Conservation (phyloP, 2,797 vertebrate species). For the Etheostoma nigrum region DNA sequence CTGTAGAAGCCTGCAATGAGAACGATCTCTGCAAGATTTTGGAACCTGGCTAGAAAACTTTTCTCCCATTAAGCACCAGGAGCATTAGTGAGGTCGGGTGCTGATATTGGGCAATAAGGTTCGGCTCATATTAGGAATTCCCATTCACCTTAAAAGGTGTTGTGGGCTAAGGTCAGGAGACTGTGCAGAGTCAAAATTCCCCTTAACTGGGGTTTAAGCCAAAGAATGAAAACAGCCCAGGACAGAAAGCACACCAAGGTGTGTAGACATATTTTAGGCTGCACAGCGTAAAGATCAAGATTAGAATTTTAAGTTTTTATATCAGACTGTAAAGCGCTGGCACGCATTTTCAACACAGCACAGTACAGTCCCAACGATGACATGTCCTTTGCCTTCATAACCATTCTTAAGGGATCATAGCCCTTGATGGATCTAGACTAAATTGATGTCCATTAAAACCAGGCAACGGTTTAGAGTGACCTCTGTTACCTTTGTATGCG, state of each 20-base stretch:
- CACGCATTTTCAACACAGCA: neutral
- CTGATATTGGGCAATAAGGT: neutral
- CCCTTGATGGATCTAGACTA: neutral
- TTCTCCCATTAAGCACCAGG: neutral
- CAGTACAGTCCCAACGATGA: neutral
- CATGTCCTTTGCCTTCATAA: neutral
- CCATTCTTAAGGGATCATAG: neutral
- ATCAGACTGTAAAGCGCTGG: neutral
- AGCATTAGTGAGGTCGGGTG: neutral
- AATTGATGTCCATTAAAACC: constrained; percentile 26
- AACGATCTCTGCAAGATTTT: neutral
- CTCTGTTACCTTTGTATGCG: constrained; percentile 14
- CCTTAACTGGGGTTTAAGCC: neutral
- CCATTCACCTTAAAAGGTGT: constrained; percentile 5
- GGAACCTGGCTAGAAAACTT: neutral
- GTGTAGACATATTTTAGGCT: neutral
- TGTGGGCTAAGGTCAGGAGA: neutral
- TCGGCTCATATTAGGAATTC: neutral
- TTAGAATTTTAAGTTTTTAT: neutral
- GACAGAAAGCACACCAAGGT: neutral
- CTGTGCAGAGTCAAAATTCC: neutral
- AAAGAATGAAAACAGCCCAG: neutral
- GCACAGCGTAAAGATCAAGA: neutral
- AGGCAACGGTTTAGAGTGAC: constrained; percentile 1
- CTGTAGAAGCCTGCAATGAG: neutral